Conservation (phyloP, 2,113 vertebrate genomes). For the Scomber colias region DNA sequence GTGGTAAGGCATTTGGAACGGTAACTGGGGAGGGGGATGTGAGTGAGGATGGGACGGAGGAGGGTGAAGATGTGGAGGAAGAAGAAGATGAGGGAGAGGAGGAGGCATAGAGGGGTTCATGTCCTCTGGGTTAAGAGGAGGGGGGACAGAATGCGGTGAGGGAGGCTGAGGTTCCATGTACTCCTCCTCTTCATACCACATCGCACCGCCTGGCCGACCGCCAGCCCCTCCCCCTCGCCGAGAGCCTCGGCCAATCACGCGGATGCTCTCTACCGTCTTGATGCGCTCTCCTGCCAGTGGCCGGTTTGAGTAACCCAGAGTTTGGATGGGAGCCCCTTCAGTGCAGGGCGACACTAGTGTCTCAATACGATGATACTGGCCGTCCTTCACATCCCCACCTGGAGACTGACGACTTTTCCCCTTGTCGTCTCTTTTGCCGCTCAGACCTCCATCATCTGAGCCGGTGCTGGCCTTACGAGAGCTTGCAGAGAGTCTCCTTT, state of each 20-base stretch:
- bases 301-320: slow-evolving; percentile 88
- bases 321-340: slow-evolving; percentile 92
- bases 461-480: slow-evolving; percentile 72
- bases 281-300: slow-evolving; percentile 92
- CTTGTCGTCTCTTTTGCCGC: slow-evolving; percentile 67
- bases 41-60: slow-evolving; percentile 66
- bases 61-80: slow-evolving; percentile 80
- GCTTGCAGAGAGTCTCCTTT: slow-evolving; percentile 63
- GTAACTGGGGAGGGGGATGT: slow-evolving; percentile 73
- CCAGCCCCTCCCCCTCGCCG: slow-evolving; percentile 83
- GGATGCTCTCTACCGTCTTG: slow-evolving; percentile 95
- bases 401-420: slow-evolving; percentile 52
- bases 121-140: slow-evolving; percentile 81
- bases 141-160: slow-evolving; percentile 63
- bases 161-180: slow-evolving; percentile 80
- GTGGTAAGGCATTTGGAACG: slow-evolving; percentile 78
- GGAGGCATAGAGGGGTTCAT: slow-evolving; percentile 67
- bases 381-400: slow-evolving; percentile 61
- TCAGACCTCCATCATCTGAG: slow-evolving; percentile 68
- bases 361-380: slow-evolving; percentile 94
- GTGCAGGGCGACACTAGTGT: slow-evolving; percentile 93
- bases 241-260: slow-evolving; percentile 89
- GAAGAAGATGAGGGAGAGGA: slow-evolving; percentile 66
- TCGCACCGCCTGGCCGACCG: slow-evolving; percentile 67
- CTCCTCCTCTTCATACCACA: slow-evolving; percentile 86